Base-by-base conservation (phyloP, 2,797 vertebrate genomes). In the Ctenopoma kingsleyae region DNA sequence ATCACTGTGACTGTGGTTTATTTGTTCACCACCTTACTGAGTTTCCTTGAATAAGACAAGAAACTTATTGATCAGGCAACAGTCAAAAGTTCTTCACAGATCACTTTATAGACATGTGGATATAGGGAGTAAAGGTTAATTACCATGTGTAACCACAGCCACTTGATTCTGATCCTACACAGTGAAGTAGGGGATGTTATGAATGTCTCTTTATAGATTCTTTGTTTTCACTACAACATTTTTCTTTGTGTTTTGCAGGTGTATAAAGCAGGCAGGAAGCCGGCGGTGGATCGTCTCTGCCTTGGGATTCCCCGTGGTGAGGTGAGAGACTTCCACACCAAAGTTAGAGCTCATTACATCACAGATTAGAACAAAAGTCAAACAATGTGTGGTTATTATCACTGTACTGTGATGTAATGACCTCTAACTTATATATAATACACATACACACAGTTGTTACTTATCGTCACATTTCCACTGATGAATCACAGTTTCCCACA, bases 291-390 rank as follows among this genome's bases (percentile, higher is more conserved):
- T 78, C 91, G 93, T 43, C 93, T 98, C 54, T 98, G 97, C 17
- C 87, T 98, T 36, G 96, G 96, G 66, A 94, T 98, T 43, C 96
- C 96, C 3, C 94, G 94, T 0, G 95, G 96, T 0, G 97, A 98
- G 94, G 96, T 98, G 78, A 93, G 87, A 47, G 6, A 5, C 0
- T 41, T 9, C 16, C 2, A 11, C 3, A 30, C n/a, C 6, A 9
- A 53, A 53, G 19, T 15, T 11, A 59, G 6, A 36, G n/a, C 17
- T 40, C 9, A 22, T 17, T 20, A 5, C 6, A 58, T 55, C 2
- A 38, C 22, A 22, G n/a, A n/a, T n/a, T n/a, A n/a, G n/a, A n/a
- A n/a, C n/a, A n/a, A n/a, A n/a, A n/a, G n/a, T n/a, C n/a, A n/a
- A n/a, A n/a, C n/a, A n/a, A n/a, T n/a, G n/a, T n/a, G n/a, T n/a